phyloP scores from a whole-genome alignment of 2,797 vertebrate species.

The Poliocrania exsul region DNA sequence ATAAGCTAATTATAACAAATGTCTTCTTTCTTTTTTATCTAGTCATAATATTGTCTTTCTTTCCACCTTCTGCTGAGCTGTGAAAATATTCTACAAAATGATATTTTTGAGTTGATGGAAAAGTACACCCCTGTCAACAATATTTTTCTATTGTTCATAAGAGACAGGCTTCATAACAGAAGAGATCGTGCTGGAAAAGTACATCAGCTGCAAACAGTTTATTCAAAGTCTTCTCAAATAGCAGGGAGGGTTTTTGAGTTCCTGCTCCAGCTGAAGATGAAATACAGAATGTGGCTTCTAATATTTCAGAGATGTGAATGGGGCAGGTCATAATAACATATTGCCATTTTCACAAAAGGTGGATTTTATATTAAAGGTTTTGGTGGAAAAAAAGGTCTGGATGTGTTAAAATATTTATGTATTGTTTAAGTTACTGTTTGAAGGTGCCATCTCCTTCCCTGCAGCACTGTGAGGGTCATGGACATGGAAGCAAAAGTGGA shows the following conservation, averaged over 20 bases:
- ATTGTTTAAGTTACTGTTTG: not conserved
- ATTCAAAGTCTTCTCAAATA: constrained; percentile 48
- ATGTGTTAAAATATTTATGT: not conserved
- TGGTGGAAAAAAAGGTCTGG: not conserved
- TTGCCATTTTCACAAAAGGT: not conserved
- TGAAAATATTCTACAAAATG: constrained; percentile 54
- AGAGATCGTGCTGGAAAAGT: constrained; percentile 22
- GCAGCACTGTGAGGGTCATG: rapidly evolving
- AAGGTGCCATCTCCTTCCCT: not conserved
- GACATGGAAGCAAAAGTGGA: rapidly evolving
- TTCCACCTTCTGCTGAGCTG: constrained; percentile 62
- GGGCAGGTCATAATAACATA: not conserved
- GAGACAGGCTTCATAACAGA: constrained; percentile 45
- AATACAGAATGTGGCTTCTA: not conserved
- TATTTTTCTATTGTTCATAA: constrained; percentile 20
- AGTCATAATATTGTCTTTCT: constrained; percentile 26
- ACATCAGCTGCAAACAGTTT: constrained; percentile 6
- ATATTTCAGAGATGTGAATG: not conserved
- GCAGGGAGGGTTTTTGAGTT: not conserved
- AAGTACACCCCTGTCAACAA: constrained; percentile 17
- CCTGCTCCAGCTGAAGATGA: not conserved
- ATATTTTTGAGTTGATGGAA: constrained; percentile 46
- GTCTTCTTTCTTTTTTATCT: constrained; percentile 28
- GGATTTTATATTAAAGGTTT: not conserved
- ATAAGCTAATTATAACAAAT: not conserved